Evolutionary conservation across 2,113 vertebrate species (phyloP).

Genomic region (Phylloscopus trochiloides): DNA sequence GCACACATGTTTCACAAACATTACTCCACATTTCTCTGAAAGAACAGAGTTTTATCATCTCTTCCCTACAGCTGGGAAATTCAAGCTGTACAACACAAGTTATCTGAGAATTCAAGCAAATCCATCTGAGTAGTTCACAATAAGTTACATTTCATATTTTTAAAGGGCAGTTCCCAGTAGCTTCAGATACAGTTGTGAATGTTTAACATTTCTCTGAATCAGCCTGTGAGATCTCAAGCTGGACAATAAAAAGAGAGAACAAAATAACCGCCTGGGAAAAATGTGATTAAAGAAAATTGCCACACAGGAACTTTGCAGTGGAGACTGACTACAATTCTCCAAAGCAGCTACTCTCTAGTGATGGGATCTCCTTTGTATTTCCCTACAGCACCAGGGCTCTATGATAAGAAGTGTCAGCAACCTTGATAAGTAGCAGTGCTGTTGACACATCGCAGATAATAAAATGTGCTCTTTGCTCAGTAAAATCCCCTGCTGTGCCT

Average conservation of each 20-base stretch:
- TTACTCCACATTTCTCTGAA: neutral
- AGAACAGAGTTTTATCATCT: neutral
- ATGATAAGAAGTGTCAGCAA: slow-evolving; percentile 9
- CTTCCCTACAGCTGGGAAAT: neutral
- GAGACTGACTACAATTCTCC: neutral
- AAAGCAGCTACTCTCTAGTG: neutral
- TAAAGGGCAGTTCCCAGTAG: slow-evolving; percentile 8
- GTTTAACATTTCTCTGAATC: neutral
- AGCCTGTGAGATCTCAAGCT: neutral
- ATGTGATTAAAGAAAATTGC: neutral
- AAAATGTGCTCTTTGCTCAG: neutral
- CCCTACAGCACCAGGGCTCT: neutral
- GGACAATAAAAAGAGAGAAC: neutral
- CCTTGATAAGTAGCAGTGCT: neutral
- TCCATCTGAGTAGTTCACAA: neutral
- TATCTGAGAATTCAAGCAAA: neutral
- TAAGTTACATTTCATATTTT: neutral
- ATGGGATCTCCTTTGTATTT: neutral
- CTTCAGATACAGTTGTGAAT: neutral
- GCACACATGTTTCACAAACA: neutral
- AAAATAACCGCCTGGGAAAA: neutral
- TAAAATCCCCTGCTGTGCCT: neutral
- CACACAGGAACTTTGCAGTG: neutral
- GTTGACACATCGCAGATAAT: neutral
- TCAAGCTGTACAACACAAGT: neutral